phyloP scores from a whole-genome alignment of 1,140 invertebrate genomes.

The Macrosteles quadrilineatus region DNA sequence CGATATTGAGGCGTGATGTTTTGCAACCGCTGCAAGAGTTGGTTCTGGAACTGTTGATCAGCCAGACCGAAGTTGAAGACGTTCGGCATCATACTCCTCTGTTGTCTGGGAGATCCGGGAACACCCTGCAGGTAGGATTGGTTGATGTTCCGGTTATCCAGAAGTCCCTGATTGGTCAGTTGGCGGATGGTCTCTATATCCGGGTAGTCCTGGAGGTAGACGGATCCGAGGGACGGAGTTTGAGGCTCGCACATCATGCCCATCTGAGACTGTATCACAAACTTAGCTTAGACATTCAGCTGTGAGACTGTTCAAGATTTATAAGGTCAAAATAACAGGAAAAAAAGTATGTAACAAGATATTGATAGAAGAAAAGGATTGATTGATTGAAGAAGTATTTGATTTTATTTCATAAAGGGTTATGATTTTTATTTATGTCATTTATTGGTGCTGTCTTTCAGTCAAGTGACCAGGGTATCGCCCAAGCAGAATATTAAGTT shows the following conservation, averaged over 20 bases:
- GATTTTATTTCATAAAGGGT: no score
- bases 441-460: no score
- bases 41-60: slow-evolving; percentile 56
- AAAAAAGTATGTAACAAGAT: no score
- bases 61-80: slow-evolving; percentile 38
- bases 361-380: no score
- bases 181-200: slow-evolving; percentile 42
- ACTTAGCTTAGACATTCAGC: background rate
- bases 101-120: slow-evolving; percentile 37
- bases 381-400: no score
- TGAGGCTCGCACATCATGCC: slow-evolving; percentile 43
- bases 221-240: slow-evolving; percentile 41
- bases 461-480: no score
- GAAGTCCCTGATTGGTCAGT: slow-evolving; percentile 32
- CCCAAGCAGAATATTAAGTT: no score
- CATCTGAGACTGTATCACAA: background rate
- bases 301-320: slow-evolving; percentile 12
- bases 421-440: no score
- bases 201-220: slow-evolving; percentile 45
- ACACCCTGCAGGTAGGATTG: slow-evolving; percentile 26
- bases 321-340: background rate
- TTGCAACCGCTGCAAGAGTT: slow-evolving; percentile 60
- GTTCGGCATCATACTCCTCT: slow-evolving; percentile 27
- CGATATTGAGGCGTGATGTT: slow-evolving; percentile 47
- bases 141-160: slow-evolving; percentile 34